Conservation (phyloP, 2,888 invertebrate species). For the Taphrorychus bicolor region DNA sequence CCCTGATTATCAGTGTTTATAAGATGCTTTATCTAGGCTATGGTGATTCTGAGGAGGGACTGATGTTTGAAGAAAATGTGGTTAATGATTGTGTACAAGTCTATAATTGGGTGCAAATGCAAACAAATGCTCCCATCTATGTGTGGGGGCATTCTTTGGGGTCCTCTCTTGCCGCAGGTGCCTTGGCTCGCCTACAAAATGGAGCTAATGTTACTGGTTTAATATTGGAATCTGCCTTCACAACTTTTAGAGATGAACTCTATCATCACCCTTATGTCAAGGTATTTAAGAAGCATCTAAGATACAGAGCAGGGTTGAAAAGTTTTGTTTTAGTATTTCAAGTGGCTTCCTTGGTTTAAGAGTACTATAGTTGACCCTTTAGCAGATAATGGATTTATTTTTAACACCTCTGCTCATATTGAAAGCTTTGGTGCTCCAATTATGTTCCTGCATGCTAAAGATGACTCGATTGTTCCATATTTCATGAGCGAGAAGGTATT, state of each 20-base stretch:
- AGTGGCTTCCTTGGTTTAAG: constrained; percentile 86
- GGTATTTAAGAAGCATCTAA: too few relatives aligned
- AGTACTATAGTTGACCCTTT: constrained; percentile 80
- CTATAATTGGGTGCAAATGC: constrained; percentile 51
- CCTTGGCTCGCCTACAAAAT: constrained; percentile 44
- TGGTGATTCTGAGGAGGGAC: constrained; percentile 53
- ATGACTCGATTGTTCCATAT: constrained; percentile 87
- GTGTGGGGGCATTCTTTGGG: constrained; percentile 58
- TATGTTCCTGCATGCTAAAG: constrained; percentile 89
- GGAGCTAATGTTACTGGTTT: constrained; percentile 47
- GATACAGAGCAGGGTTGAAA: too few relatives aligned
- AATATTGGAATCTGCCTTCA: constrained; percentile 54
- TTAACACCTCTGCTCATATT: constrained; percentile 80
- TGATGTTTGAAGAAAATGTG: constrained; percentile 52
- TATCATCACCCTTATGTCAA: constrained; percentile 51
- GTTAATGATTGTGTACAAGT: constrained; percentile 54
- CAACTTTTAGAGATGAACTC: constrained; percentile 51
- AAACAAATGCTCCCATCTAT: constrained; percentile 51
- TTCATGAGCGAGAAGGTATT: constrained; percentile 76
- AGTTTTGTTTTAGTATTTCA: constrained; percentile 67
- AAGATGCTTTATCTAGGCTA: constrained; percentile 47
- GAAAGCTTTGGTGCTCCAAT: constrained; percentile 72
- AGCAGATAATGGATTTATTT: constrained; percentile 73
- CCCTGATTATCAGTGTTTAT: not conserved
- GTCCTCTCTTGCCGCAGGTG: constrained; percentile 52